These are phyloP conservation scores for Trematomus bernacchii DNA, from an alignment of 2,797 vertebrate genomes.

Conservation along the genomic window DNA sequence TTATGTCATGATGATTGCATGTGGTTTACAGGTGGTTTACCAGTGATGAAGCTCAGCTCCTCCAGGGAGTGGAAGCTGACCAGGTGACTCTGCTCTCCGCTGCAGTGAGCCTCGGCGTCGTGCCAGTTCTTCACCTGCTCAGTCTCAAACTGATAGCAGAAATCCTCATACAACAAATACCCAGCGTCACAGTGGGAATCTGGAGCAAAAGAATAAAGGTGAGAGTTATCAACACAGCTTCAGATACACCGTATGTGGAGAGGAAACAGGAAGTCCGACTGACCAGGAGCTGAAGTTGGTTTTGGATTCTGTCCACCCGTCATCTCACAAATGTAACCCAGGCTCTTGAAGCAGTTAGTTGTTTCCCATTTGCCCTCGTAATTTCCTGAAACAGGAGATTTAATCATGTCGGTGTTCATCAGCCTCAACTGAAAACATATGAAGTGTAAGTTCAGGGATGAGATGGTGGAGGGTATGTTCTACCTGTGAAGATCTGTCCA, in stretches of 20 bases:
- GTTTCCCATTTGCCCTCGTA: slow-evolving; percentile 87
- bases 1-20: neutral
- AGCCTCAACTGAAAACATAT: neutral
- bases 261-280: neutral
- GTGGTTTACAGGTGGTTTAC: slow-evolving; percentile 54
- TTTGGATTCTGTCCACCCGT: slow-evolving; percentile 83
- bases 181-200: slow-evolving; percentile 84
- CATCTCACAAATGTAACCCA: slow-evolving; percentile 87
- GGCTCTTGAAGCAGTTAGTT: slow-evolving; percentile 85
- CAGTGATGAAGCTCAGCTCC: slow-evolving; percentile 81
- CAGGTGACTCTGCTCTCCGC: slow-evolving; percentile 76
- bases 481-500: slow-evolving; percentile 88
- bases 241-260: neutral
- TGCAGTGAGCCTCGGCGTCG: slow-evolving; percentile 77
- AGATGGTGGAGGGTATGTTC: neutral
- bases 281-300: slow-evolving; percentile 82
- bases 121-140: slow-evolving; percentile 79
- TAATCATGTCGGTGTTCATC: neutral
- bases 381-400: slow-evolving; percentile 76
- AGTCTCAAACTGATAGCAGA: slow-evolving; percentile 84
- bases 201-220: slow-evolving; percentile 31
- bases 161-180: slow-evolving; percentile 77
- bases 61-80: slow-evolving; percentile 78
- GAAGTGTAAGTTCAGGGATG: accelerated
- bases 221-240: neutral